These are phyloP conservation scores for Coluber constrictor DNA, from an alignment of 2,797 vertebrate species.

Conservation along the genomic window DNA sequence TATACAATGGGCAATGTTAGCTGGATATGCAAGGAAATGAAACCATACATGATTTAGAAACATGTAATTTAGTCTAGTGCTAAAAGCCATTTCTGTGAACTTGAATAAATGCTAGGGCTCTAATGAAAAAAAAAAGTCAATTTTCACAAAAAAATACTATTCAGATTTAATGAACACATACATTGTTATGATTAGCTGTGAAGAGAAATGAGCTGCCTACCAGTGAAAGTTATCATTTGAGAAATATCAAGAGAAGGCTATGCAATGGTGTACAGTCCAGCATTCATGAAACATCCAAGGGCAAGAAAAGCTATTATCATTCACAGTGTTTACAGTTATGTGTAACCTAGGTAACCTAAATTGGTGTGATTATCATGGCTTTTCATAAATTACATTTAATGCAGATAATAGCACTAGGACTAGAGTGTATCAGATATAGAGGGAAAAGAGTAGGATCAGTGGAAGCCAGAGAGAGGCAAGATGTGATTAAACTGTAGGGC, in stretches of 20 bases:
- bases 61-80: not conserved
- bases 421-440: not conserved
- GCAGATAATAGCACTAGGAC: not conserved
- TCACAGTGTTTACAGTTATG: not conserved
- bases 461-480: not conserved
- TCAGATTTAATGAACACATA: not conserved
- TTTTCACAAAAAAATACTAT: not conserved
- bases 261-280: not conserved
- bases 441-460: not conserved
- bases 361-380: not conserved
- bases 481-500: not conserved
- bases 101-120: slow-evolving; percentile 7
- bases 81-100: not conserved
- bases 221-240: not conserved
- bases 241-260: not conserved
- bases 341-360: not conserved
- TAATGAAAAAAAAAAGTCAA: not conserved
- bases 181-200: not conserved
- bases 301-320: not conserved
- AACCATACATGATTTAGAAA: not conserved
- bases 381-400: not conserved
- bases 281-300: not conserved
- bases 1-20: not conserved
- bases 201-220: not conserved
- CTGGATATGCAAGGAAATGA: not conserved